A percentile compares a stretch with the other conserved stretches of the same genome.
phyloP scores from a whole-genome alignment of 37 sponge, comb jelly and placozoan genomes.

The Ephydatia muelleri region DNA sequence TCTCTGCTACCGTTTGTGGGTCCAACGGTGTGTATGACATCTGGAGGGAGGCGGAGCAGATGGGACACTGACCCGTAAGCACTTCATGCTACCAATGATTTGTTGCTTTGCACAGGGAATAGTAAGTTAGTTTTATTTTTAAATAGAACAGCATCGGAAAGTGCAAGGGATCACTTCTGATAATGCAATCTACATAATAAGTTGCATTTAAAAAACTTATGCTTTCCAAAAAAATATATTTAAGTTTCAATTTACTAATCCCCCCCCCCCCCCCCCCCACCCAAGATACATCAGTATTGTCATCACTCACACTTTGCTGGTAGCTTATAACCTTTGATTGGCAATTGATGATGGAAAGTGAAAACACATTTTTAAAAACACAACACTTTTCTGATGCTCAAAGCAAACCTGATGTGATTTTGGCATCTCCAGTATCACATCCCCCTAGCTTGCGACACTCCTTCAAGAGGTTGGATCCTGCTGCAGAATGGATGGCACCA shows the following conservation, averaged over 20 bases:
- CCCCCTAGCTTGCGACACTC: slow-evolving; percentile 78
- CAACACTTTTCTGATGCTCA: background rate
- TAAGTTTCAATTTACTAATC: too few relatives aligned
- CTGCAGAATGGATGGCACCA: slow-evolving; percentile 91
- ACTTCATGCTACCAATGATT: too few relatives aligned
- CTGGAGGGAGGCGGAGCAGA: slow-evolving; percentile 18
- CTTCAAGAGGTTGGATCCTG: slow-evolving; percentile 56
- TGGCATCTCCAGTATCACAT: slow-evolving; percentile 78
- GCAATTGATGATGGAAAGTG: too few relatives aligned
- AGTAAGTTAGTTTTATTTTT: too few relatives aligned
- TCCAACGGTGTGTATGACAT: slow-evolving; percentile 91
- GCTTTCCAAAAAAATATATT: too few relatives aligned
- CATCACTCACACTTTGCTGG: slow-evolving; percentile 82
- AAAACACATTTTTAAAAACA: background rate
- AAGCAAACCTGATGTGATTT: slow-evolving; percentile 59
- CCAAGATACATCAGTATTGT: background rate
- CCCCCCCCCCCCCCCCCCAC: too few relatives aligned
- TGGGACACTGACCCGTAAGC: too few relatives aligned
- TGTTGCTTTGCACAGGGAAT: too few relatives aligned
- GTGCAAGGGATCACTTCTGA: background rate
- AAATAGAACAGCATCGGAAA: too few relatives aligned
- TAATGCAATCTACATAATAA: background rate
- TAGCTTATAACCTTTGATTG: slow-evolving; percentile 65
- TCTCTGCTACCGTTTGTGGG: slow-evolving; percentile 46
- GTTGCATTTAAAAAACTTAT: too few relatives aligned